Evolutionary conservation across 2,113 vertebrate species (phyloP).

Genomic region (Prochilodus magdalenae): DNA sequence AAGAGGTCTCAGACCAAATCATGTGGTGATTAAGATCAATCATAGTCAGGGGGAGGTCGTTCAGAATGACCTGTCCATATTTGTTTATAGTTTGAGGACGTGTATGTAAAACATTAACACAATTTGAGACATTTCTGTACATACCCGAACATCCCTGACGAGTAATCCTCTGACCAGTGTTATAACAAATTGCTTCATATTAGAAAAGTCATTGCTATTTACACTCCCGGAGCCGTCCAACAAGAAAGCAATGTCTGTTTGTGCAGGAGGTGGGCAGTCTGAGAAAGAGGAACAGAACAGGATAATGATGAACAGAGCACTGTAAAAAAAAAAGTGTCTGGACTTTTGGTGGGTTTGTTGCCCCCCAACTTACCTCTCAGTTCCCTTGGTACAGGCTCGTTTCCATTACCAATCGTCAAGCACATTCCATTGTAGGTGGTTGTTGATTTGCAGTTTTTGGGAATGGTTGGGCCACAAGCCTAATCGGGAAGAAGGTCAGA

Average conservation of each 20-base stretch:
- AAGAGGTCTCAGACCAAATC: no score
- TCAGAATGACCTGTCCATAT: no score
- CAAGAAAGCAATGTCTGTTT: constrained; percentile 73
- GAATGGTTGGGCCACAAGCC: constrained; percentile 76
- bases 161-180: constrained; percentile 49
- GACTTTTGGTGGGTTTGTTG: neutral
- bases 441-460: constrained; percentile 67
- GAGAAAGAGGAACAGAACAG: constrained; percentile 26
- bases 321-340: neutral
- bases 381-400: neutral
- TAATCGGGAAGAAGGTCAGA: constrained; percentile 37
- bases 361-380: constrained; percentile 53
- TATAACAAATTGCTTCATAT: constrained; percentile 70
- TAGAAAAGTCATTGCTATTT: fast-evolving
- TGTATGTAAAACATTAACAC: no score
- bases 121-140: neutral
- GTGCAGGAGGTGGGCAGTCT: constrained; percentile 61
- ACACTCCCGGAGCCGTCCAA: constrained; percentile 77
- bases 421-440: constrained; percentile 73
- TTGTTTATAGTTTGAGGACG: neutral
- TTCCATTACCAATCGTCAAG: neutral
- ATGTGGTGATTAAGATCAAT: no score
- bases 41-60: no score
- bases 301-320: neutral
- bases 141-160: constrained; percentile 54